These are phyloP conservation scores for Rousettus leschenaultii DNA, from an alignment of 2,113 vertebrate species.

Conservation along the genomic window DNA sequence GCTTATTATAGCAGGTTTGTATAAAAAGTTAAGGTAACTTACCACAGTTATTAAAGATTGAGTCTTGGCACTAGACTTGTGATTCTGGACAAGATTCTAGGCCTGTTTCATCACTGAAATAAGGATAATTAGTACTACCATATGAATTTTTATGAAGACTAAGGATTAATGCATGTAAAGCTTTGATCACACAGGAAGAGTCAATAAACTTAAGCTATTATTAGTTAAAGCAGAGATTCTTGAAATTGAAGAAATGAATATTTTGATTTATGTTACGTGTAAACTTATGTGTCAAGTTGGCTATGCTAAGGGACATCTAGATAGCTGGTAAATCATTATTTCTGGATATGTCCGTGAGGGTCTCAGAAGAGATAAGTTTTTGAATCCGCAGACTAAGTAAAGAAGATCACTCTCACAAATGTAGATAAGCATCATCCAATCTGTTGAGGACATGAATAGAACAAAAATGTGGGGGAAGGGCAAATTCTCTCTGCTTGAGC, in stretches of 20 bases:
- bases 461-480: not conserved
- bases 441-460: not conserved
- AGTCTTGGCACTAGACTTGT: not conserved
- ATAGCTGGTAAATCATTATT: not conserved
- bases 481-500: not conserved
- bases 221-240: not conserved
- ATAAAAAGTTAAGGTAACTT: not conserved
- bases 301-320: not conserved
- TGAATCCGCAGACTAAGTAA: not conserved
- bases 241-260: not conserved
- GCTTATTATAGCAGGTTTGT: not conserved
- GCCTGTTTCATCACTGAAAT: not conserved
- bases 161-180: not conserved
- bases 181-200: not conserved
- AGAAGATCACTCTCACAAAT: not conserved
- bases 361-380: not conserved
- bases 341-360: too few relatives aligned
- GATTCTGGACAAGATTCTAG: not conserved
- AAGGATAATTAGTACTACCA: not conserved
- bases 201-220: not conserved
- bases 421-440: not conserved
- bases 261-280: not conserved
- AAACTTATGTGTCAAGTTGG: not conserved
- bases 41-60: not conserved
- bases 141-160: not conserved